phyloP scores from a whole-genome alignment of 2,888 invertebrate genomes.

The Helicoverpa assulta region DNA sequence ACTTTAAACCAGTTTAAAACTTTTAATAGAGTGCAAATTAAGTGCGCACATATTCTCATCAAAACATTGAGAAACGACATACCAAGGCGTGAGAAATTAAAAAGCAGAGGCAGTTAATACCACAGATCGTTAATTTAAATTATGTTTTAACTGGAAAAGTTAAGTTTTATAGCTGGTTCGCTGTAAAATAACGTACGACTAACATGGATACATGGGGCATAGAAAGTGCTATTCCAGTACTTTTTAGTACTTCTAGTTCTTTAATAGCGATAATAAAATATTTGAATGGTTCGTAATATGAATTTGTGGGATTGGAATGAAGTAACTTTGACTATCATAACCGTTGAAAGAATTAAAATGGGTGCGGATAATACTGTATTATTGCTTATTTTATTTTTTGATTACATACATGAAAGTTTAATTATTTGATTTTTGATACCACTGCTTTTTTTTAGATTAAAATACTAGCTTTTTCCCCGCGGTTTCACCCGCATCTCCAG shows the following conservation, averaged over 20 bases:
- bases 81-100: slow-evolving; percentile 37
- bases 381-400: too few relatives aligned
- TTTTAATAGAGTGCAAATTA: background rate
- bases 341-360: background rate
- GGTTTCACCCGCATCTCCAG: too few relatives aligned
- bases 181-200: slow-evolving; percentile 32
- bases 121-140: slow-evolving; percentile 48
- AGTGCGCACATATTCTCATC: background rate
- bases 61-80: slow-evolving; percentile 44
- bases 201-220: slow-evolving; percentile 24
- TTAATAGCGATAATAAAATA: slow-evolving; percentile 33
- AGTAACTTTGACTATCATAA: background rate
- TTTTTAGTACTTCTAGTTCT: slow-evolving; percentile 20
- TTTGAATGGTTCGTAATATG: slow-evolving; percentile 13
- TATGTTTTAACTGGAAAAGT: slow-evolving; percentile 52
- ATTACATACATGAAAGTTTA: too few relatives aligned
- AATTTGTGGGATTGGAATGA: slow-evolving; percentile 20
- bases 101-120: slow-evolving; percentile 40
- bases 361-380: background rate
- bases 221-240: slow-evolving; percentile 31
- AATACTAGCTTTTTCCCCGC: too few relatives aligned
- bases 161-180: slow-evolving; percentile 44
- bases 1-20: too few relatives aligned
- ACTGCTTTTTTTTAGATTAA: too few relatives aligned
- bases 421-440: too few relatives aligned